Evolutionary conservation across 2,113 vertebrate species (phyloP).

Genomic region (Pionites leucogaster): DNA sequence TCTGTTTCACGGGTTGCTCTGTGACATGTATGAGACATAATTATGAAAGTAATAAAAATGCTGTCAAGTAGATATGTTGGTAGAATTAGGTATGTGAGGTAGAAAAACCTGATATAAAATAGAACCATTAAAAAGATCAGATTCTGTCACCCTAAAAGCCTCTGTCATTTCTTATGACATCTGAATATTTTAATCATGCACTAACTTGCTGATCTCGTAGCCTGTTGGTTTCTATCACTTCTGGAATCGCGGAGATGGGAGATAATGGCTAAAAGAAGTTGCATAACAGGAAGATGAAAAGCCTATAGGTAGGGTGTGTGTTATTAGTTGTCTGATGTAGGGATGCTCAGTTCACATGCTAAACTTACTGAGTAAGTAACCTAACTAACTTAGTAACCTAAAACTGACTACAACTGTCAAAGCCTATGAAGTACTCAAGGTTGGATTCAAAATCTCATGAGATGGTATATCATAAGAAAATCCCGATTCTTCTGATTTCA

Average conservation of each 20-base stretch:
- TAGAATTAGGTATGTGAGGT: not conserved
- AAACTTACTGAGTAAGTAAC: not conserved
- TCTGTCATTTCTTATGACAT: not conserved
- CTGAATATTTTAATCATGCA: not conserved
- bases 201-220: not conserved
- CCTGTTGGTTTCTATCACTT: not conserved
- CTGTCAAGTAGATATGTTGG: not conserved
- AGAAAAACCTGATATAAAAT: not conserved
- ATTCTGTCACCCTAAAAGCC: not conserved
- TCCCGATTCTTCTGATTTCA: not conserved
- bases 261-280: not conserved
- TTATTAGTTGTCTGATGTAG: not conserved
- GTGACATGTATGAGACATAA: not conserved
- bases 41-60: constrained; percentile 1
- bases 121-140: not conserved
- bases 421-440: not conserved
- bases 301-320: not conserved
- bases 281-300: not conserved
- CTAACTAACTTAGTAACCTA: not conserved
- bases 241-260: not conserved
- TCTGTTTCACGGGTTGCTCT: not conserved
- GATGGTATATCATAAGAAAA: not conserved
- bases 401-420: not conserved
- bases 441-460: not conserved
- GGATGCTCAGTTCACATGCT: not conserved